phyloP scores from a whole-genome alignment of 2,888 invertebrate genomes.

The Plagodis dolabraria region DNA sequence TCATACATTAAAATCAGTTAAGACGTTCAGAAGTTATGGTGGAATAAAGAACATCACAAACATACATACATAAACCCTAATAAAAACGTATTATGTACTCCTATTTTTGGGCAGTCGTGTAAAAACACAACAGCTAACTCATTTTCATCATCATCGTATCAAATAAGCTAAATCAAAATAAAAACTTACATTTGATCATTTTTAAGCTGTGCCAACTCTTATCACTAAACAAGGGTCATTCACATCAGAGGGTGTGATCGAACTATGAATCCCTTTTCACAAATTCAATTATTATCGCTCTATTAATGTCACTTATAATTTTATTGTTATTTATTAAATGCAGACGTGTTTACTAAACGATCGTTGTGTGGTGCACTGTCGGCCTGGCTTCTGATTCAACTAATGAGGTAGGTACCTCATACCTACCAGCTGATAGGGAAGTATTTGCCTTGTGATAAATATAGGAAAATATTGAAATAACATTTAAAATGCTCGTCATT shows the following conservation, averaged over 20 bases:
- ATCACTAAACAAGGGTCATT: constrained; percentile 21
- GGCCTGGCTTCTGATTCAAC: constrained; percentile 28
- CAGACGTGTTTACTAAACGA: constrained; percentile 24
- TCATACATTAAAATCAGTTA: too few relatives aligned
- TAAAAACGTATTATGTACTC: too few relatives aligned
- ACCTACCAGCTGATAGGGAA: constrained; percentile 34
- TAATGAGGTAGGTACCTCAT: constrained; percentile 26
- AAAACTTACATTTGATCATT: constrained; percentile 57
- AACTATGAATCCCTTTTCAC: neutral
- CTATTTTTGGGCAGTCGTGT: too few relatives aligned
- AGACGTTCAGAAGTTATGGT: too few relatives aligned
- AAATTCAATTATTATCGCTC: neutral
- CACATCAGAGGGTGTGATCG: constrained; percentile 4
- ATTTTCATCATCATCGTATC: too few relatives aligned
- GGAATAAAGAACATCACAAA: too few relatives aligned
- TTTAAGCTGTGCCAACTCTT: constrained; percentile 15
- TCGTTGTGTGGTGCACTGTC: constrained; percentile 18
- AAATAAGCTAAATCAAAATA: neutral
- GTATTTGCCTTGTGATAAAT: constrained; percentile 35
- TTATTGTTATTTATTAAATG: constrained; percentile 10
- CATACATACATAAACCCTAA: too few relatives aligned
- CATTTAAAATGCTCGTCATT: constrained; percentile 5
- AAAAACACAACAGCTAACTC: too few relatives aligned
- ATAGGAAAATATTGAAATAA: constrained; percentile 26
- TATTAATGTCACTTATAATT: neutral